Evolutionary conservation across 2,113 vertebrate species (phyloP), one percentile per base, ranked within the genome.

Genomic region (Tragelaphus buxtoni): DNA sequence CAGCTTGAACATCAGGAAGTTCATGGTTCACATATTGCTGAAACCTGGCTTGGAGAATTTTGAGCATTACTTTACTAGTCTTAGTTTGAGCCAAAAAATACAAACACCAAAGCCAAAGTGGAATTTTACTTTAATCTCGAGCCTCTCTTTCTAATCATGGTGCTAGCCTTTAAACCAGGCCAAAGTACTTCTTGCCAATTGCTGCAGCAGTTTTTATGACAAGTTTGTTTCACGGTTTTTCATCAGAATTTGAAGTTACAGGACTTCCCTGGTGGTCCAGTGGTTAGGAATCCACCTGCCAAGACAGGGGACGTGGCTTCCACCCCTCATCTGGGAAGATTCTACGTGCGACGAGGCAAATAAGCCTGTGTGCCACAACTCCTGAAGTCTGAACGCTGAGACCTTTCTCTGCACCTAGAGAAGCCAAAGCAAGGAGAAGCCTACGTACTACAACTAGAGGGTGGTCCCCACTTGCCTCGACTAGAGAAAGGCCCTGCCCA

Each of bases 41-140:
- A n/a, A n/a, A n/a, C n/a, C n/a, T n/a, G n/a, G n/a, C n/a, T n/a
- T n/a, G n/a, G n/a, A n/a, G n/a, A n/a, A n/a, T n/a, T n/a, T n/a
- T n/a, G n/a, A n/a, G n/a, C n/a, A n/a, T n/a, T n/a, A n/a, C n/a
- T n/a, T n/a, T n/a, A n/a, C n/a, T n/a, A n/a, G 26, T 45, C 14
- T 69, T 82, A 77, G 45, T 26, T 96, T 13, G 8, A 56, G 56
- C 65, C 88, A 88, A 79, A 82, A 91, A 45, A 45, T 35, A 32
- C 47, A 63, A 77, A 65, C 10, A 53, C 22, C 56, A 77, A 88
- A 91, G 51, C 58, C 58, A 47, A 85, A 86, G 35, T 60, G 56
- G 82, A 94, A 91, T 94, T 84, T 95, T 79, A 53, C 60, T 65
- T 84, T 94, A 84, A 53, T 53, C 56, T 94, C 42, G 13, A 74